phyloP scores from a whole-genome alignment of 2,113 vertebrate genomes.

The Phocoena sinus region DNA sequence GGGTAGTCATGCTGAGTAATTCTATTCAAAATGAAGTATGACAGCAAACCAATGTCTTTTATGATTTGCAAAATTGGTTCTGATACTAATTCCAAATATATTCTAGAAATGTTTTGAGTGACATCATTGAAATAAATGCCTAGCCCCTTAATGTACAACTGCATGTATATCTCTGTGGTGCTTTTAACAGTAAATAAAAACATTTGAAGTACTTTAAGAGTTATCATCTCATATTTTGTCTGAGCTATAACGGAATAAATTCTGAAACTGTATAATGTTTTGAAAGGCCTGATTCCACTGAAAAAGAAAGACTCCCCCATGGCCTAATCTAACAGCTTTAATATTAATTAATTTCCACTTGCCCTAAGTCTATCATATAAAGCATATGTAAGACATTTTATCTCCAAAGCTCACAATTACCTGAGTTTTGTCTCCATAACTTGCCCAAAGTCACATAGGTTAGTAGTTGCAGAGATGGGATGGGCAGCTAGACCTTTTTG shows the following conservation, averaged over 20 bases:
- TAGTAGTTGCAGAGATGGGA: background rate
- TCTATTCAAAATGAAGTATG: background rate
- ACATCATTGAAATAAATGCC: background rate
- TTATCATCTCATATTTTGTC: background rate
- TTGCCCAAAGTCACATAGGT: background rate
- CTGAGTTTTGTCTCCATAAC: background rate
- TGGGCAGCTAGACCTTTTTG: background rate
- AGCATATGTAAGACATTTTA: background rate
- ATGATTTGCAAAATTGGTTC: background rate
- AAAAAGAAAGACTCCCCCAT: background rate
- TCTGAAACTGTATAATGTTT: background rate
- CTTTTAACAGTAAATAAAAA: constrained; percentile 23
- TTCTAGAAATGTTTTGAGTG: background rate
- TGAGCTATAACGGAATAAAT: background rate
- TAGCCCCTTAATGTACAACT: background rate
- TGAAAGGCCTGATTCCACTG: background rate
- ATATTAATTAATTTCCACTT: background rate
- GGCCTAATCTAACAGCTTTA: background rate
- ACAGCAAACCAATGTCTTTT: background rate
- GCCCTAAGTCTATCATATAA: background rate
- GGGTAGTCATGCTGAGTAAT: background rate
- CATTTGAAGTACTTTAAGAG: background rate
- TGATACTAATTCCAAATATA: constrained; percentile 15
- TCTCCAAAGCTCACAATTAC: background rate
- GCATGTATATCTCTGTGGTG: background rate